Base-by-base conservation (phyloP, 2,888 invertebrate species). In the Caenorhabditis virilis region DNA sequence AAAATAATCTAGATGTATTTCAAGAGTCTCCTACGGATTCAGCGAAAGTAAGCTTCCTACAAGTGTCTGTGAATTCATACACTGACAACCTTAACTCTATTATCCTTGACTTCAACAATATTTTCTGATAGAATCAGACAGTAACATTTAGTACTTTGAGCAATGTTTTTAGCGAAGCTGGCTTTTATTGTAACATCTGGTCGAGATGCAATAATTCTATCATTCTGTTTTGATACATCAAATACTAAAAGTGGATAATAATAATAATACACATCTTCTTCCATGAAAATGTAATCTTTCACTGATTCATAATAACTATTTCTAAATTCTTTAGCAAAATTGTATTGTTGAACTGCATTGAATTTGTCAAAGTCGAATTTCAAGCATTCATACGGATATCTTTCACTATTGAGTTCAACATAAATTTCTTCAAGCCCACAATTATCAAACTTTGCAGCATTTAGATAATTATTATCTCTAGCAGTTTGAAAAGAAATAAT, bases 311-410 rank as follows among this genome's bases (percentile, higher is more conserved):
- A 70, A 57, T 70, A 70, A 64, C 70, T 70, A 52, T 70, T 70
- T 36, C 62, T 61, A 51, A 70, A 70, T 50, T 70, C 71, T 73
- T 71, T 71, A 27, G 72, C 72, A 64, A 72, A 72, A 53, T 72
- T 72, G 51, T 72, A 74, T 51, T 72, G 73, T 53, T 73, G 69
- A 41, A 73, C 73, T 26, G 60, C 65, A 52, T 72, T 70, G 33
- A 67, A 74, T 43, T 65, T 74, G 26, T 58, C 63, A 61, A 73
- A 73, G 49, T 72, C 67, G 58, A 75, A 72, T 42, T 60, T 72
- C 18, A 72, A 52, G 52, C 73, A 74, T 56, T 72, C 72, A 59
- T 72, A 56, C 36, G 72, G 73, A 65, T 74, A 74, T 56, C 74
- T 67, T 38, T 74, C 74, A 15, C 38, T 36, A 48, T 74, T 75